Base-by-base conservation (phyloP, 2,113 vertebrate genomes). In the Epinephelus fuscoguttatus region DNA sequence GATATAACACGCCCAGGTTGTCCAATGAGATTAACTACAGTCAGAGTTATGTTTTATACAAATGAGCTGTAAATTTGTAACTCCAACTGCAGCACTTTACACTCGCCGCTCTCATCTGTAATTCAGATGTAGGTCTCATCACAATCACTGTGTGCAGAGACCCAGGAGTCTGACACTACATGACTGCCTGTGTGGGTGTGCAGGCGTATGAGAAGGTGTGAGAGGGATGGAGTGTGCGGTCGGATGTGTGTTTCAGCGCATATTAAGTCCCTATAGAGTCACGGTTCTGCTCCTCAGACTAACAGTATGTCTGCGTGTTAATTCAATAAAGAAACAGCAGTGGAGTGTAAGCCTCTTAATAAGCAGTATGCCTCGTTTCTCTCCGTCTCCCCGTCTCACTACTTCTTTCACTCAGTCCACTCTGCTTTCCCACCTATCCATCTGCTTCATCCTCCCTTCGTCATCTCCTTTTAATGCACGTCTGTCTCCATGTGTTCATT, bases 41-140 rank as follows among this genome's bases (percentile, higher is more conserved):
- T 52, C 68, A 70, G 70, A 67, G 70, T 62, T 59, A 25, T 73
- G 49, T 11, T 37, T 70, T 57, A 70, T 74, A 75, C 59, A 82
- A 70, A 80, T 14, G 18, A 73, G 63, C 23, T 66, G 80, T 18
- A 25, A 40, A 78, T 66, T 15, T 80, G 56, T 6, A 75, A 63
- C 47, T 85, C 73, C 4, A 42, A 82, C 75, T 77, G 61, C 75
- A 53, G 77, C 63, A 17, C 56, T 84, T 87, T 60, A 81, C 72
- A 70, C 66, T 18, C 21, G 60, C 69, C 25, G 0, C 55, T 56
- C 80, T 89, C 75, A 78, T 86, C 76, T 86, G 86, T 76, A 75
- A 84, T 87, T 90, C 79, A 87, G 81, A 89, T 66, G 68, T 81
- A 72, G 68, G 57, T 68, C 75, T 84, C 83, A 75, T 86, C 81